phyloP scores from a whole-genome alignment of 2,797 vertebrate genomes.

The Brachyrhaphis roseni region DNA sequence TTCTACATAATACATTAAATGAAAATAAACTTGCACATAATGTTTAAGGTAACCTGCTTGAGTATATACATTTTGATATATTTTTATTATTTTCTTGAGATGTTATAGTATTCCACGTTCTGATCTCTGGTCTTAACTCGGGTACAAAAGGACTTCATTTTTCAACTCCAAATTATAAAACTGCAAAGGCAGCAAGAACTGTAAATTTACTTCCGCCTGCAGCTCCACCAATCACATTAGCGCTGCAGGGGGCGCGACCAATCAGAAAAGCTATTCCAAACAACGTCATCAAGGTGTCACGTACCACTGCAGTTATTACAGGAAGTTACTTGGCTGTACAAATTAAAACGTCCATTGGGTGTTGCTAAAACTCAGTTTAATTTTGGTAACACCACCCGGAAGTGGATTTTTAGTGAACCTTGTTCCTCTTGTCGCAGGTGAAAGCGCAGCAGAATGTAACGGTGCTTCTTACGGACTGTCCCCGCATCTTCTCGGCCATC shows the following conservation, averaged over 20 bases:
- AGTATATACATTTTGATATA: background rate
- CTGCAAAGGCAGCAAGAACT: background rate
- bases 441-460: constrained; percentile 68
- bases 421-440: fast-evolving
- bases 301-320: background rate
- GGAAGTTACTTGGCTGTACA: background rate
- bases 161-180: background rate
- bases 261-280: constrained; percentile 35
- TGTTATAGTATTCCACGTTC: background rate
- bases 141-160: background rate
- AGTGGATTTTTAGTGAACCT: fast-evolving
- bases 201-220: constrained; percentile 31
- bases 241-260: constrained; percentile 55
- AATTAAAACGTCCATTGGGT: constrained; percentile 24
- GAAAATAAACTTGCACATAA: background rate
- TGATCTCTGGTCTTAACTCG: background rate
- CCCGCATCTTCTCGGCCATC: constrained; percentile 30
- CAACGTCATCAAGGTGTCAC: background rate
- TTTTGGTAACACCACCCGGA: constrained; percentile 42
- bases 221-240: constrained; percentile 46
- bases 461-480: constrained; percentile 46
- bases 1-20: background rate
- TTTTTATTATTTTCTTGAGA: background rate
- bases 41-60: background rate
- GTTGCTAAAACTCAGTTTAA: constrained; percentile 20